Conservation (phyloP, 1,140 invertebrate genomes). For the Drosophila pectinifera region DNA sequence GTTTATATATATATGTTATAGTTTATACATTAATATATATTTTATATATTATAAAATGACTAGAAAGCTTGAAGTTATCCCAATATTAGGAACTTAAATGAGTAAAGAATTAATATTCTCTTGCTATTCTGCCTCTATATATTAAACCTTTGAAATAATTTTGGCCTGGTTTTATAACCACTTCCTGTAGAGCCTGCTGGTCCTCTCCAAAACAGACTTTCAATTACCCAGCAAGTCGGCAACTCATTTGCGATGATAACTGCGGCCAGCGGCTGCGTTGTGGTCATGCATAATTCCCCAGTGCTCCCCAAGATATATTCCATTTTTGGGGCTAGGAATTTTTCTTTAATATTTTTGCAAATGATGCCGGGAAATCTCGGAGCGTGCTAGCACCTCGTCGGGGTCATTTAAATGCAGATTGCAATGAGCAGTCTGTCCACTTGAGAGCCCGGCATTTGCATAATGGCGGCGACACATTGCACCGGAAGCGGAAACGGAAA, state of each 20-base stretch:
- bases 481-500: conserved; percentile 75
- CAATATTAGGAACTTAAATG: too few species aligned
- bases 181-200: background rate
- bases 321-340: conserved; percentile 3
- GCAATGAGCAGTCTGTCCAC: conserved; percentile 69
- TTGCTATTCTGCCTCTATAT: too few species aligned
- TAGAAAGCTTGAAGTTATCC: too few species aligned
- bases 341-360: conserved; percentile 70
- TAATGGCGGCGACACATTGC: conserved; percentile 80
- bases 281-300: conserved; percentile 43
- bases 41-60: too few species aligned
- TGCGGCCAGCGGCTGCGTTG: conserved; percentile 1
- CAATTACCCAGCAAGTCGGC: conserved; percentile 47
- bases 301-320: conserved; percentile 17
- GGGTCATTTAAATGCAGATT: conserved; percentile 83
- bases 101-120: background rate
- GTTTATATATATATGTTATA: too few species aligned
- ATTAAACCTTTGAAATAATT: background rate
- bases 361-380: conserved; percentile 71
- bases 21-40: too few species aligned
- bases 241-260: conserved; percentile 54
- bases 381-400: conserved; percentile 37
- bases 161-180: background rate
- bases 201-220: conserved; percentile 26
- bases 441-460: conserved; percentile 65